phyloP scores from a whole-genome alignment of 2,888 invertebrate species.

The Himalopsyche tibetana region DNA sequence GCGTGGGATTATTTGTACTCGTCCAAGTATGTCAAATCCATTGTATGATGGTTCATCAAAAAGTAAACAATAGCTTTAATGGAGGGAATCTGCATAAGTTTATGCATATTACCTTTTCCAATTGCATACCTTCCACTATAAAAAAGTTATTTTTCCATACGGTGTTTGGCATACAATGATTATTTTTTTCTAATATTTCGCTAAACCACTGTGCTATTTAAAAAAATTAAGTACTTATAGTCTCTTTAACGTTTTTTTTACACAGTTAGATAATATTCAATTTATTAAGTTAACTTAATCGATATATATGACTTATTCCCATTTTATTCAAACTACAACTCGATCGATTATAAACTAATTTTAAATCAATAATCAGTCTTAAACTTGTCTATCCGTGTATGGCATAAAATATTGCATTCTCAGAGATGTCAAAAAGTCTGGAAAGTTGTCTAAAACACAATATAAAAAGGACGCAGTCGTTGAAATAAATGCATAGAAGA shows the following conservation, averaged over 20 bases:
- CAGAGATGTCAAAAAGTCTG: neutral
- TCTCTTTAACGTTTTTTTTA: too few relatives aligned
- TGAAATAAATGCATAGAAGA: neutral
- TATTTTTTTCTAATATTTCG: too few relatives aligned
- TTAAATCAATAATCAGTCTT: too few relatives aligned
- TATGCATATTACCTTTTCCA: neutral
- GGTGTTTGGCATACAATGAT: too few relatives aligned
- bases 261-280: too few relatives aligned
- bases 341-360: too few relatives aligned
- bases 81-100: neutral
- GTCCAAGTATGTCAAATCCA: neutral
- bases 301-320: too few relatives aligned
- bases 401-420: neutral
- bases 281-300: too few relatives aligned
- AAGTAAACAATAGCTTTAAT: neutral
- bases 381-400: neutral
- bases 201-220: too few relatives aligned
- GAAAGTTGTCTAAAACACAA: neutral
- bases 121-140: neutral
- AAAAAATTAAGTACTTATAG: too few relatives aligned
- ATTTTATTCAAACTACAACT: too few relatives aligned
- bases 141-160: too few relatives aligned
- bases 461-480: neutral
- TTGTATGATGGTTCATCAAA: neutral
- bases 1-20: conserved; percentile 4